A percentile compares a stretch with the other conserved stretches of the same genome.
Evolutionary conservation across 2,113 vertebrate species (phyloP).

Genomic region (Onychorhynchus coronatus): DNA sequence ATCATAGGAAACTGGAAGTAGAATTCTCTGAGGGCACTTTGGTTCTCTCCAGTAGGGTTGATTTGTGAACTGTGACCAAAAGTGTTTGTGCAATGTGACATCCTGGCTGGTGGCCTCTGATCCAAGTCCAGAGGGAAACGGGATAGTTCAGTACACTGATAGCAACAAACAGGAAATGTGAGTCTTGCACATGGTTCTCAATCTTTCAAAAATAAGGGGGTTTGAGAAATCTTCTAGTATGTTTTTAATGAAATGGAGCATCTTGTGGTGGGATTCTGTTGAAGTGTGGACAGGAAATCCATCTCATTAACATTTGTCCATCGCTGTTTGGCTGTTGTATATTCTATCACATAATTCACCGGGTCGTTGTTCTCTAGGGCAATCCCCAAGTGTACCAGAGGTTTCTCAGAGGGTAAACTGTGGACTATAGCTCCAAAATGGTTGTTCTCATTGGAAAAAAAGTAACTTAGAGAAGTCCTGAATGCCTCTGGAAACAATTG

Average conservation of each 20-base stretch:
- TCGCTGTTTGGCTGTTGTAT: background rate
- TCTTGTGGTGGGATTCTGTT: background rate
- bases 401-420: background rate
- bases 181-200: background rate
- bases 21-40: background rate
- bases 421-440: background rate
- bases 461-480: background rate
- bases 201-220: background rate
- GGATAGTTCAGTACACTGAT: background rate
- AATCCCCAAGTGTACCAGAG: background rate
- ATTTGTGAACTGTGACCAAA: background rate
- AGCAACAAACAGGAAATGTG: constrained; percentile 1
- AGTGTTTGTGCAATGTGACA: background rate
- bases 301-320: background rate
- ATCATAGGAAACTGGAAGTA: background rate
- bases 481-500: background rate
- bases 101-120: background rate
- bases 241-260: background rate
- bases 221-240: background rate
- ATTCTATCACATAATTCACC: background rate
- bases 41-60: background rate
- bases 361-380: background rate
- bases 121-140: background rate
- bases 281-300: background rate
- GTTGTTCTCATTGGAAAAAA: background rate